Evolutionary conservation across 37 sponge, comb jelly and placozoan species (phyloP).

Genomic region (Oscarella lobularis): DNA sequence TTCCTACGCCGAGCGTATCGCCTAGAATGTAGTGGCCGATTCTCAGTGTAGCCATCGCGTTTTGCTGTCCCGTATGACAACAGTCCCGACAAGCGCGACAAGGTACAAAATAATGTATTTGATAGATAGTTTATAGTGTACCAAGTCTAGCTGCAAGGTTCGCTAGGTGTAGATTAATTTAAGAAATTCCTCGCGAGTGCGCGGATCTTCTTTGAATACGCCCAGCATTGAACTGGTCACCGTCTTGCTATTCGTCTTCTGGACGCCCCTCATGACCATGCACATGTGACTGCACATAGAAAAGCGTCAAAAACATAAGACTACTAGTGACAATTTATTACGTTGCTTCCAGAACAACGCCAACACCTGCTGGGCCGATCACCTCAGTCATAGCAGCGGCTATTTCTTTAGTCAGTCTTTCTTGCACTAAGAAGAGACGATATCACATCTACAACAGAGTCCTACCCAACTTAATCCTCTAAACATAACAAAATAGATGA

Average conservation of each 20-base stretch:
- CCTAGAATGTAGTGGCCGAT: constrained; percentile 66
- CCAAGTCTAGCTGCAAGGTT: no score
- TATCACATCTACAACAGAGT: no score
- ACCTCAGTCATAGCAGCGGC: constrained; percentile 73
- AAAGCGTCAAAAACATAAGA: neutral
- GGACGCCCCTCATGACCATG: constrained; percentile 93
- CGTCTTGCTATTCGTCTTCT: constrained; percentile 76
- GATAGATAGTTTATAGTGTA: neutral
- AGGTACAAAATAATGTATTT: no score
- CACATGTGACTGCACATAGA: constrained; percentile 76
- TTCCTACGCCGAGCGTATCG: constrained; percentile 45
- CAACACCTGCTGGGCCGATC: constrained; percentile 86
- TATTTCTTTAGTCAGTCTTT: constrained; percentile 88
- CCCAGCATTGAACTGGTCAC: constrained; percentile 95
- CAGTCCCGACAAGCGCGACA: no score
- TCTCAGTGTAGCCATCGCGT: constrained; percentile 11
- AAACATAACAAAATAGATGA: no score
- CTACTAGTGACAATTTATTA: neutral
- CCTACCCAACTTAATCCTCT: no score
- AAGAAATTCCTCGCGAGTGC: constrained; percentile 92
- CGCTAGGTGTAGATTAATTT: no score
- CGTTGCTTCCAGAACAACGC: constrained; percentile 86
- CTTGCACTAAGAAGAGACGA: constrained; percentile 55
- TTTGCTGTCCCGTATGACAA: no score
- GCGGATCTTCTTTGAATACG: constrained; percentile 84